phyloP scores from a whole-genome alignment of 2,797 vertebrate genomes.

The Coreius guichenoti region DNA sequence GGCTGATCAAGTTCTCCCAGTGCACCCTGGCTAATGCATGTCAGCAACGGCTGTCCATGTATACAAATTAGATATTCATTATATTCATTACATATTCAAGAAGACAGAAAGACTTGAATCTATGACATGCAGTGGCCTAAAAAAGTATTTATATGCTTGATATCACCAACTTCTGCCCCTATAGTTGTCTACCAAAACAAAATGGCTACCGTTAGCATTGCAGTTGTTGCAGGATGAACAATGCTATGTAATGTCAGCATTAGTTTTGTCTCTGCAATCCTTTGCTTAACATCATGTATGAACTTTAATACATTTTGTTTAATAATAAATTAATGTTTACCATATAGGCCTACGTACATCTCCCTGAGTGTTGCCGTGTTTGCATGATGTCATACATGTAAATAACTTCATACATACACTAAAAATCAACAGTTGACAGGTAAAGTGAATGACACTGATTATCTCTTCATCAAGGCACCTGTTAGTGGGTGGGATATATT shows the following conservation, averaged over 20 bases:
- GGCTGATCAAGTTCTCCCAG: constrained; percentile 45
- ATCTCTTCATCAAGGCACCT: too few relatives aligned
- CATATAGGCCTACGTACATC: too few relatives aligned
- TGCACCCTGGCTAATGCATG: constrained; percentile 18
- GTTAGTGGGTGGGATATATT: too few relatives aligned
- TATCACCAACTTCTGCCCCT: neutral
- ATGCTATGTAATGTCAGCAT: neutral
- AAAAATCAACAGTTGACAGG: neutral
- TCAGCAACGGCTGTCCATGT: neutral
- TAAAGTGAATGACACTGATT: too few relatives aligned
- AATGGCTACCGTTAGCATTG: neutral
- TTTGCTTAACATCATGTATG: neutral
- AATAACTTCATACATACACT: neutral
- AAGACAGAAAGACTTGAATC: neutral
- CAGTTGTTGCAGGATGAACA: neutral
- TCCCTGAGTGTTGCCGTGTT: neutral
- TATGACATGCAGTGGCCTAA: neutral
- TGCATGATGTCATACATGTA: neutral
- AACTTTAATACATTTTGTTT: neutral
- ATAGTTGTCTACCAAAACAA: neutral
- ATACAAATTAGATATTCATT: constrained; percentile 15
- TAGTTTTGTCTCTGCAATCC: neutral
- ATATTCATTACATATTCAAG: neutral
- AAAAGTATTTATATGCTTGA: neutral
- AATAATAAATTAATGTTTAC: neutral